phyloP scores from a whole-genome alignment of 2,797 vertebrate species.

The Xyrichtys novacula region DNA sequence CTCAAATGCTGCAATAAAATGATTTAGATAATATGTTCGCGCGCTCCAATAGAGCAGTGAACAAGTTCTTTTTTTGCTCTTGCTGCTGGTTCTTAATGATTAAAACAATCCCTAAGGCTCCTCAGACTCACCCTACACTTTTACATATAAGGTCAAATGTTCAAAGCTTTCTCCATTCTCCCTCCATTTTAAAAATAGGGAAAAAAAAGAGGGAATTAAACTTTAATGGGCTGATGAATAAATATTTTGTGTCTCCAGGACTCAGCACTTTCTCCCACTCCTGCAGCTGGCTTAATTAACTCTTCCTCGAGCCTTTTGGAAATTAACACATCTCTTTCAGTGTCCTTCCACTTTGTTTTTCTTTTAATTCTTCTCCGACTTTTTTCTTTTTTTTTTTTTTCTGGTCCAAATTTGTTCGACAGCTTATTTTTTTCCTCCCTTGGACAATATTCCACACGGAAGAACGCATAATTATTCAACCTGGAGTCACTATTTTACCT shows the following conservation, averaged over 20 bases:
- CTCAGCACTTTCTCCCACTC: conserved; percentile 78
- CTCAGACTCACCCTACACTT: conserved; percentile 75
- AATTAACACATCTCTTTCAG: conserved; percentile 78
- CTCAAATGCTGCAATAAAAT: conserved; percentile 39
- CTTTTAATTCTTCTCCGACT: neutral
- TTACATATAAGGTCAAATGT: conserved; percentile 84
- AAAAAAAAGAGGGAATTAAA: conserved; percentile 73
- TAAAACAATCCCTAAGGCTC: conserved; percentile 71
- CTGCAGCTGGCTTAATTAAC: conserved; percentile 81
- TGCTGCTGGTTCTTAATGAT: conserved; percentile 69
- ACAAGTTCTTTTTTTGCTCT: conserved; percentile 18
- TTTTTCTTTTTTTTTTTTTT: conserved; percentile 11
- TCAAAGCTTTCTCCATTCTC: conserved; percentile 77
- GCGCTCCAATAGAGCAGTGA: conserved; percentile 38
- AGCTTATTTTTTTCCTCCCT: conserved; percentile 43
- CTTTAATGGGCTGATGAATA: conserved; percentile 84
- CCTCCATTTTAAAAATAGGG: conserved; percentile 71
- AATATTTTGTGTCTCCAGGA: conserved; percentile 83
- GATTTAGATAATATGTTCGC: conserved; percentile 54
- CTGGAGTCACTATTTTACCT: conserved; percentile 76
- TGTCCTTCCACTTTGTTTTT: conserved; percentile 73
- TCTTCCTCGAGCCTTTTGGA: conserved; percentile 78
- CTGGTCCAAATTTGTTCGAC: conserved; percentile 63
- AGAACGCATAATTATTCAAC: conserved; percentile 70
- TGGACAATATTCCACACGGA: conserved; percentile 44